Evolutionary conservation across 2,888 invertebrate species (phyloP), one percentile per base, ranked within the genome.

Genomic region (Tenodera sinensis): DNA sequence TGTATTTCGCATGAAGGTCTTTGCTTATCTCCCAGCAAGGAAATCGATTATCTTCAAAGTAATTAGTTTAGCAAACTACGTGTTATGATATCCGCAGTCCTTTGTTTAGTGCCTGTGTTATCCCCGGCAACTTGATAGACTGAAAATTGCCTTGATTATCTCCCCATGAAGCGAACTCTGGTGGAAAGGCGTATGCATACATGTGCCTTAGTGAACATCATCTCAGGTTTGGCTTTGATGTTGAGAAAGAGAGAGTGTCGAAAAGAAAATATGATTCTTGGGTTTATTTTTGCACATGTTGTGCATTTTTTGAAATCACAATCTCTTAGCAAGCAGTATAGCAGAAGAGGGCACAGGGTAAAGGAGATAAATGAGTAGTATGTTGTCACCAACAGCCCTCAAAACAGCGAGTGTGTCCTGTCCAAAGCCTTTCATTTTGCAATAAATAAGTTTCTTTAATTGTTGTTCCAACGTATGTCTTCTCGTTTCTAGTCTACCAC

Each of bases 71-170:
- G 12, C 82, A 71, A 71, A 71, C 54, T 71, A 71, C 54, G 54
- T 71, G 54, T 71, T 71, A 71, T 71, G 54, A 71, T 71, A 71
- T 71, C 54, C 54, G 54, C 54, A 71, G 20, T 34, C 87, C 87
- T 87, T 87, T 87, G 87, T 87, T 47, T 85, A 85, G 47, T 87
- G 82, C 34, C 7, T 87, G 34, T 42, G 87, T 87, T 86, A 81
- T 71, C 20, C 54, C 20, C 54, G 54, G 71, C 30, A 81, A 81
- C 71, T 86, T 81, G 81, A 87, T 87, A 87, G 87, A 83, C 34
- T 87, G 34, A 42, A 87, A 87, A 87, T 87, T 87, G 27, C 87
- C 82, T 87, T 87, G 28, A 87, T 87, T 87, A 87, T 34, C 83
- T 82, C 34, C 34, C 34, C 81, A 87, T 87, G 54, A 71, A 20